phyloP scores from a whole-genome alignment of 2,888 invertebrate genomes.

The Cephonodes hylas region DNA sequence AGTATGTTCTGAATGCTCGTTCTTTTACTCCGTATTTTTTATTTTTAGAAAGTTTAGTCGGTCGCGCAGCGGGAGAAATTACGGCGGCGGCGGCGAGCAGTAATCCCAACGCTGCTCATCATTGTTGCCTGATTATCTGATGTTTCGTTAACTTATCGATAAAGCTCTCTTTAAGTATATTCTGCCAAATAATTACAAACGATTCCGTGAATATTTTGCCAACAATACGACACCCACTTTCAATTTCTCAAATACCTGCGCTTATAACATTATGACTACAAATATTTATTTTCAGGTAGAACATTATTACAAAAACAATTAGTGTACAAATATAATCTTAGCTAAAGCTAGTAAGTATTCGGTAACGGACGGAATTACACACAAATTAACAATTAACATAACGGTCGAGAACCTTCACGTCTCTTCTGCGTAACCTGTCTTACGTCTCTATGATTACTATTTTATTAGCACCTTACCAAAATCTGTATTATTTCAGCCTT shows the following conservation, averaged over 20 bases:
- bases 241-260: neutral
- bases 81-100: constrained; percentile 59
- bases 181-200: constrained; percentile 35
- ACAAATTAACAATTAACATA: constrained; percentile 75
- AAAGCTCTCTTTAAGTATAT: constrained; percentile 14
- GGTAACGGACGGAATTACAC: constrained; percentile 79
- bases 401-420: constrained; percentile 60
- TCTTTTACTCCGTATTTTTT: constrained; percentile 74
- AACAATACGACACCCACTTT: neutral
- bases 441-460: constrained; percentile 66
- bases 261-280: constrained; percentile 22
- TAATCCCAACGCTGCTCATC: constrained; percentile 67
- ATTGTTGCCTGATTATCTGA: constrained; percentile 63
- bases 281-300: constrained; percentile 25
- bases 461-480: constrained; percentile 79
- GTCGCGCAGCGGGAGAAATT: constrained; percentile 75
- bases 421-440: constrained; percentile 56
- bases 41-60: constrained; percentile 79
- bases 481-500: constrained; percentile 79
- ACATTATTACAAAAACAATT: constrained; percentile 31
- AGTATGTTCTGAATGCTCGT: constrained; percentile 69
- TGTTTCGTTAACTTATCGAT: constrained; percentile 34
- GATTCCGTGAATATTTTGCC: constrained; percentile 15
- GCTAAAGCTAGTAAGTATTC: constrained; percentile 73
- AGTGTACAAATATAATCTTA: constrained; percentile 56